Base-by-base conservation (phyloP, 2,888 invertebrate species). In the Diarsia brunnea region DNA sequence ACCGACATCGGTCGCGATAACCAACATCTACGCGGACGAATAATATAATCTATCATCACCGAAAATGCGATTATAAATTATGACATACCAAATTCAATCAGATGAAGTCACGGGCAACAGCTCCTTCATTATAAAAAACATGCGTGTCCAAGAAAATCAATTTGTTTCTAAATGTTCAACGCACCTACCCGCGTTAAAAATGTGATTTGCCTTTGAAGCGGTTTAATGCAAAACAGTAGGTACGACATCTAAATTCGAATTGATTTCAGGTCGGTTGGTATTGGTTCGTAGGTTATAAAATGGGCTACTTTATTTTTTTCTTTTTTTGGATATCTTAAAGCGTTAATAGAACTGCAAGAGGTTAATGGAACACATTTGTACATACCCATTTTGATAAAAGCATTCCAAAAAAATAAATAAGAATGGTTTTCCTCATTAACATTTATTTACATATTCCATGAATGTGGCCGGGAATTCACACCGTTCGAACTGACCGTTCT, bases 391-490 rank as follows among this genome's bases (percentile, higher is more conserved):
- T 43, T 27, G 0, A 45, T n/a, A 14, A 47, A 27, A 4, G 14
- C 10, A 5, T 5, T 10, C 1, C 10, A 16, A 3, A 14, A 43
- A 61, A 14, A 19, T 4, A 51, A 8, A 19, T 43, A 16, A n/a
- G 8, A 10, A 5, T 16, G 21, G 49, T 49, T 77, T 43, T 53
- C 27, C 67, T 51, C 14, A 75, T 72, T 66, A 38, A 72, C 14
- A 75, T 72, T 66, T 45, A 72, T 4, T 1, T 5, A 0, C n/a
- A 51, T 27, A 8, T 63, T 64, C 0, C 2, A 53, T 53, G 70
- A 75, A 68, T 66, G 11, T 58, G 12, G 64, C 27, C n/a, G 78
- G 73, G 73, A 84, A 77, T 75, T 73, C 51, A 71, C 55, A 75
- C 49, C 61, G 68, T 45, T 61, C 47, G 73, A 60, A 70, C n/a